A percentile compares a stretch with the other conserved stretches of the same genome.
Conservation (phyloP, 2,888 invertebrate species). For the Pseudoips prasinana region DNA sequence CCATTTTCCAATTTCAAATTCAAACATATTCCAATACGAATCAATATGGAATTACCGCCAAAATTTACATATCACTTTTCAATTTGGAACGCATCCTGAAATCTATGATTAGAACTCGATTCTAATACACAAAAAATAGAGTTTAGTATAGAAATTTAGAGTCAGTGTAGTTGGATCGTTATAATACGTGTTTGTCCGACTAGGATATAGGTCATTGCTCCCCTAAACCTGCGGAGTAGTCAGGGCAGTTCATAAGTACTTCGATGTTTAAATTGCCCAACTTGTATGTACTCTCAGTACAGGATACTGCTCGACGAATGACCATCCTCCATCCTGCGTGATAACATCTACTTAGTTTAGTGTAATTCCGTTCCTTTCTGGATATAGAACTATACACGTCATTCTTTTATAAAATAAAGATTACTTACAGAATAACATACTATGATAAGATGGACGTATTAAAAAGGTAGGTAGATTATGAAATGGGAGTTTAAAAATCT, state of each 20-base stretch:
- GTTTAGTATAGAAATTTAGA: conserved; percentile 60
- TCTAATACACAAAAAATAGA: conserved; percentile 74
- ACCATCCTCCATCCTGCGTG: conserved; percentile 59
- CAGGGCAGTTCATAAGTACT: conserved; percentile 77
- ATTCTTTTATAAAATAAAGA: no score
- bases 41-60: conserved; percentile 60
- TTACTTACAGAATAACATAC: no score
- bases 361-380: conserved; percentile 45
- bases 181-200: conserved; percentile 51
- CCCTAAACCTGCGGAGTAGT: conserved; percentile 79
- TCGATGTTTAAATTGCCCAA: conserved; percentile 79
- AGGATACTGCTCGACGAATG: conserved; percentile 62
- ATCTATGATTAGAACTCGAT: conserved; percentile 71
- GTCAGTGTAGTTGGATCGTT: conserved; percentile 58
- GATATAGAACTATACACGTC: conserved; percentile 37
- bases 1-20: conserved; percentile 43
- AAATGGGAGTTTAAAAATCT: no score
- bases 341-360: conserved; percentile 50
- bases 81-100: conserved; percentile 45
- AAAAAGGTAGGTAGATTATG: no score
- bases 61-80: conserved; percentile 55
- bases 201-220: conserved; percentile 82
- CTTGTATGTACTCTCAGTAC: conserved; percentile 75
- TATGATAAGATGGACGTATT: no score
- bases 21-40: conserved; percentile 53